These are phyloP conservation scores for Alauda arvensis DNA, from an alignment of 2,797 vertebrate species.

Conservation along the genomic window DNA sequence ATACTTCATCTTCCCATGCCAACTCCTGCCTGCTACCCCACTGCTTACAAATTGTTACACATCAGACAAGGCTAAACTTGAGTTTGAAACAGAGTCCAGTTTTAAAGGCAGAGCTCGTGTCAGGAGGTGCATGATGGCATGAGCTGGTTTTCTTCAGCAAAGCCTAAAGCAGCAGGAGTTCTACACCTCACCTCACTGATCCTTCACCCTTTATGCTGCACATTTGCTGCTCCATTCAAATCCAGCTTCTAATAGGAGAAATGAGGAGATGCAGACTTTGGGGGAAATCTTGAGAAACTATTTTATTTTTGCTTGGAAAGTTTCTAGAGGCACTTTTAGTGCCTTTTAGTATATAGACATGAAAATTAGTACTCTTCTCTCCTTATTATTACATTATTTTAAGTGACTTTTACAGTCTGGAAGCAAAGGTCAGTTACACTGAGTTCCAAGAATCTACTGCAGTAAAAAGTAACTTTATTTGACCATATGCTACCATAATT, in stretches of 20 bases:
- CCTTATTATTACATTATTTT: constrained; percentile 10
- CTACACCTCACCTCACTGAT: background rate
- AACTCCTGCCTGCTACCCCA: background rate
- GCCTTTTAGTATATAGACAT: background rate
- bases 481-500: constrained; percentile 3
- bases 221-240: background rate
- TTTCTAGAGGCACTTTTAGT: background rate
- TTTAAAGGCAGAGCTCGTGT: background rate
- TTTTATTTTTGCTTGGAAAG: constrained; percentile 18
- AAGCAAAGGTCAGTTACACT: background rate
- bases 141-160: background rate
- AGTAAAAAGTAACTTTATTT: constrained; percentile 4
- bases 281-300: background rate
- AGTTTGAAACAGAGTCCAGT: background rate
- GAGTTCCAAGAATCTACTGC: constrained; percentile 5
- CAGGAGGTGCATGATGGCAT: background rate
- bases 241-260: background rate
- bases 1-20: background rate
- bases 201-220: background rate
- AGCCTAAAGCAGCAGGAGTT: background rate
- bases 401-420: constrained; percentile 14
- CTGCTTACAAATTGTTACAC: background rate
- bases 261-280: background rate
- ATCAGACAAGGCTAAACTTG: background rate
- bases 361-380: background rate